phyloP scores from a whole-genome alignment of 2,888 invertebrate genomes.

The Choristoneura rosaceana region DNA sequence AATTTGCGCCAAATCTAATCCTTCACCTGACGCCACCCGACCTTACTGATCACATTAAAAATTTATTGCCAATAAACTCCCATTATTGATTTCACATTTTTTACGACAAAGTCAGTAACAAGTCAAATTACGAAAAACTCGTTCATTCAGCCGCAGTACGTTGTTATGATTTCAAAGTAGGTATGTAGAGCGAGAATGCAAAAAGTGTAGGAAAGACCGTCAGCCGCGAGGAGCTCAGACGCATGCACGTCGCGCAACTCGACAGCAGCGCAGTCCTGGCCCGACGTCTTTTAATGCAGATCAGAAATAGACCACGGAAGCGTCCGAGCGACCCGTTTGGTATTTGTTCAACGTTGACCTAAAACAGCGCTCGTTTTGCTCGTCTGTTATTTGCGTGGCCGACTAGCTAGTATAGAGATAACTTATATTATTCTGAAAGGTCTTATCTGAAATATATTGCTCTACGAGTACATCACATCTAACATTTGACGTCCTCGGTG shows the following conservation, averaged over 20 bases:
- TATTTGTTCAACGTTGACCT: slow-evolving; percentile 86
- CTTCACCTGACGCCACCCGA: slow-evolving; percentile 45
- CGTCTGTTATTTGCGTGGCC: slow-evolving; percentile 81
- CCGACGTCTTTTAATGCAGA: slow-evolving; percentile 72
- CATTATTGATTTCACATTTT: slow-evolving; percentile 2
- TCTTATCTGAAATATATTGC: background rate
- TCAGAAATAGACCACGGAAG: slow-evolving; percentile 85
- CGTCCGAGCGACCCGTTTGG: slow-evolving; percentile 84
- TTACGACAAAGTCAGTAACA: background rate
- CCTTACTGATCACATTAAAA: slow-evolving; percentile 23
- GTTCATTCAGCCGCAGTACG: background rate
- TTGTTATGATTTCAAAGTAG: slow-evolving; percentile 34
- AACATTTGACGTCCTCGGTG: background rate
- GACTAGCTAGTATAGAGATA: slow-evolving; percentile 54
- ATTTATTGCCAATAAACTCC: background rate
- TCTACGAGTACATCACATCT: background rate
- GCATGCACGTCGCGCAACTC: slow-evolving; percentile 66
- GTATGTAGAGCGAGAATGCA: slow-evolving; percentile 41
- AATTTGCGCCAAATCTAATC: slow-evolving; percentile 62
- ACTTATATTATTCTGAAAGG: background rate
- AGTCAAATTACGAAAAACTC: background rate
- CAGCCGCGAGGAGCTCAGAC: slow-evolving; percentile 21
- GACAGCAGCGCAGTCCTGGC: slow-evolving; percentile 66
- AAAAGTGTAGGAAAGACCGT: slow-evolving; percentile 30
- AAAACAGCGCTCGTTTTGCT: slow-evolving; percentile 84